Base-by-base conservation (phyloP, 2,888 invertebrate genomes). In the Polia nebulosa region DNA sequence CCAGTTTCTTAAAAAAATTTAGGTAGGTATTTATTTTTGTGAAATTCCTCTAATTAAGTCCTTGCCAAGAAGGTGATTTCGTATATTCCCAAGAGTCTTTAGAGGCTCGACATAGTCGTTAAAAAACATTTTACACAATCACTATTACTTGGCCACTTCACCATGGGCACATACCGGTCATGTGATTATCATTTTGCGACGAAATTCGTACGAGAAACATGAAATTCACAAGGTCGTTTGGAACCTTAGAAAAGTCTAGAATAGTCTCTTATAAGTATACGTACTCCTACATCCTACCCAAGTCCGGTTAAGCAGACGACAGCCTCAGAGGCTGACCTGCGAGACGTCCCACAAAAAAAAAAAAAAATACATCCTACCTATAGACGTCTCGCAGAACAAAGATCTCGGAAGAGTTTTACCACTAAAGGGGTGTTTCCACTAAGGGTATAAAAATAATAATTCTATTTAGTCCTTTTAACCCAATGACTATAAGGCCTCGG, bases 151-250 rank as follows among this genome's bases (percentile, higher is more conserved):
- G 27, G 15, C 22, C 58, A 44, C 69, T 69, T 58, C 15, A 25
- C 27, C 27, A 69, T 44, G n/a, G 41, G n/a, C 27, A 57, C 15
- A 49, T 34, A 56, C 15, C 13, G 27, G n/a, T 51, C 15, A 58
- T 34, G 36, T 51, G 34, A 44, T 69, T 69, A 22, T 29, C 9
- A 70, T 44, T 70, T 58, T 41, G 58, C 70, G n/a, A n/a, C n/a
- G n/a, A n/a, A n/a, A n/a, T n/a, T n/a, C n/a, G n/a, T n/a, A n/a
- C n/a, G n/a, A n/a, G n/a, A n/a, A n/a, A 36, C 51, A 36, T 44
- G 44, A 59, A 70, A 70, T n/a, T 7, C 22, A n/a, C 69, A 58
- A 44, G 70, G 51, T 69, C 49, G 13, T 34, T 53, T n/a, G 22
- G 11, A 56, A 68, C 47, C 29, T 36, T 20, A 32, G 15, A 45